Evolutionary conservation across 92 coral and sea anemone species (phyloP).

Genomic region (Pocillopora meandrina): DNA sequence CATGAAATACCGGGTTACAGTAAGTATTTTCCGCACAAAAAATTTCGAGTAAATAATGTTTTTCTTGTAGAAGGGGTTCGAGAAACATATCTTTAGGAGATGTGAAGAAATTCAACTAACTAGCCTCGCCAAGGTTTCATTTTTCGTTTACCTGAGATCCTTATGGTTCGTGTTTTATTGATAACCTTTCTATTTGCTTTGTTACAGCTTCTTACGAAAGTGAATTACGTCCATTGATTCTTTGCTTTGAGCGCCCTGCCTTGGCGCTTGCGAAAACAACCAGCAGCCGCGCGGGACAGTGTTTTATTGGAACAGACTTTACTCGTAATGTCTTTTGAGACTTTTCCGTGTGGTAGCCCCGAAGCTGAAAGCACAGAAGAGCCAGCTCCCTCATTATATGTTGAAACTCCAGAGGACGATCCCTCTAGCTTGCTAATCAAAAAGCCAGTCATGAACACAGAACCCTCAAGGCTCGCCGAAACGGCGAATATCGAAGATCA

Average conservation of each 20-base stretch:
- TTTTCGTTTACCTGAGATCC: not conserved
- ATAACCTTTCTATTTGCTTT: slow-evolving; percentile 52
- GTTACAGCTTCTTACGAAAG: slow-evolving; percentile 33
- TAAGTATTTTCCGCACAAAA: not conserved
- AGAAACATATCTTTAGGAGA: not conserved
- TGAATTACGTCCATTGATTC: slow-evolving; percentile 21
- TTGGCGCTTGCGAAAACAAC: slow-evolving; percentile 3
- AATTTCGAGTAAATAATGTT: not conserved
- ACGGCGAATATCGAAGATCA: slow-evolving; percentile 95
- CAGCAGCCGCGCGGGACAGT: slow-evolving; percentile 10
- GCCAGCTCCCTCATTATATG: slow-evolving; percentile 95
- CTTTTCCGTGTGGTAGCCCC: slow-evolving; percentile 94
- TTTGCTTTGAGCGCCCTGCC: slow-evolving; percentile 15
- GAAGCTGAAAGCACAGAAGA: slow-evolving; percentile 89
- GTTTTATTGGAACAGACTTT: not conserved
- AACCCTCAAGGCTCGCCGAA: slow-evolving; percentile 88
- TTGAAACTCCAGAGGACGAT: slow-evolving; percentile 71
- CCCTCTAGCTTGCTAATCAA: slow-evolving; percentile 60
- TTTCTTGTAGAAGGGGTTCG: not conserved
- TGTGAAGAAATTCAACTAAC: not conserved
- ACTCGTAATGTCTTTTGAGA: slow-evolving; percentile 82
- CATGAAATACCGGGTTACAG: not conserved
- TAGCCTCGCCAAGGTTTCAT: slow-evolving; percentile 19
- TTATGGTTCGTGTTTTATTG: slow-evolving; percentile 40
- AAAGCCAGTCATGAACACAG: slow-evolving; percentile 54